A percentile compares a stretch with the other conserved stretches of the same genome.
Conservation (phyloP, 2,797 vertebrate species). For the Semaprochilodus insignis region DNA sequence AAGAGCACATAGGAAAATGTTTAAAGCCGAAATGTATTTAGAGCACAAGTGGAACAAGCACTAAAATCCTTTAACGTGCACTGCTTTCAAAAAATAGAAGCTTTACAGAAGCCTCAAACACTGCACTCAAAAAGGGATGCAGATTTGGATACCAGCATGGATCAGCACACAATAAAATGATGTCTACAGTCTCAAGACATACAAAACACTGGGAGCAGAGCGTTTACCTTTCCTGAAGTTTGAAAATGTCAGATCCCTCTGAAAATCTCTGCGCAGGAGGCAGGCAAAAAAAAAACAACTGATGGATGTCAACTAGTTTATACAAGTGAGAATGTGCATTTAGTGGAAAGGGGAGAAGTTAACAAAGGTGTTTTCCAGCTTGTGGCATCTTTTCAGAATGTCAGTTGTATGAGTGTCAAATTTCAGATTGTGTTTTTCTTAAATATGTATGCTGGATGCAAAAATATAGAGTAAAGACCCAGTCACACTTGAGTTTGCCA, state of each 20-base stretch:
- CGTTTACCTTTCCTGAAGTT: constrained; percentile 34
- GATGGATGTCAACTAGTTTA: constrained; percentile 28
- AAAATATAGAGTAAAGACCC: too few species aligned
- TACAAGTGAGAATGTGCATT: not conserved
- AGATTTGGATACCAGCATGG: not conserved
- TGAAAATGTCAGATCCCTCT: constrained; percentile 30
- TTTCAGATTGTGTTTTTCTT: not conserved
- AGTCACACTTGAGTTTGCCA: too few species aligned
- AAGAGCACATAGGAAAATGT: not conserved
- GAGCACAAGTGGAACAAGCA: not conserved
- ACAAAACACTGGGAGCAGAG: constrained; percentile 23
- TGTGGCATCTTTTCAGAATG: not conserved
- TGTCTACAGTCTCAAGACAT: not conserved
- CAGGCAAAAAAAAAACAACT: constrained; percentile 4
- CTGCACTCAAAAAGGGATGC: not conserved
- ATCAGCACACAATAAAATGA: constrained; percentile 14
- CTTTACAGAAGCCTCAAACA: not conserved
- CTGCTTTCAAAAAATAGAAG: not conserved
- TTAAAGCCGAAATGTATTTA: not conserved
- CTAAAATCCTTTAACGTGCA: not conserved
- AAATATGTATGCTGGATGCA: too few species aligned
- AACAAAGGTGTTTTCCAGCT: constrained; percentile 20
- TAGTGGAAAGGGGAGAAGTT: not conserved
- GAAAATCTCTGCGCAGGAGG: constrained; percentile 28
- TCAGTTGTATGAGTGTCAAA: not conserved